These are phyloP conservation scores for Dolichoris vasculosae DNA, from an alignment of 1,140 invertebrate genomes.

Conservation along the genomic window DNA sequence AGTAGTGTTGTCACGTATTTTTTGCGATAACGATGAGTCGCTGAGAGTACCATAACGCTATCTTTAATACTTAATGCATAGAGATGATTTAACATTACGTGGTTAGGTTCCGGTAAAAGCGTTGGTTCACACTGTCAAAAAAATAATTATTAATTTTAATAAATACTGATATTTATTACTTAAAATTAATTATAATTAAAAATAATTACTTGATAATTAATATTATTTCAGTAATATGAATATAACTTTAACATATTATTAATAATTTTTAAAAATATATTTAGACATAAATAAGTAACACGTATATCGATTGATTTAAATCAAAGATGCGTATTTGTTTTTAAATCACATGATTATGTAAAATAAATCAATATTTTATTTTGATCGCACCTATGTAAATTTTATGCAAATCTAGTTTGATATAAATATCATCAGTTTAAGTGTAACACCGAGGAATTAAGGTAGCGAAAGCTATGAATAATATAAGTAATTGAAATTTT, in stretches of 20 bases:
- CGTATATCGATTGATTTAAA: no score
- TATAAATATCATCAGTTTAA: no score
- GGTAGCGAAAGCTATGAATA: no score
- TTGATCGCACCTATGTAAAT: no score
- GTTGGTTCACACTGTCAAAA: slow-evolving; percentile 95
- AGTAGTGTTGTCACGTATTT: slow-evolving; percentile 99
- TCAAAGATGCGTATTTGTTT: no score
- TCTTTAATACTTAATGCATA: slow-evolving; percentile 99
- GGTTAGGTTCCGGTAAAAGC: slow-evolving; percentile 98
- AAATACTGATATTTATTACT: not conserved
- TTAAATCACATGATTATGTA: no score
- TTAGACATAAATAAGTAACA: no score
- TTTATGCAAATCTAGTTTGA: no score
- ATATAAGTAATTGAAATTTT: no score
- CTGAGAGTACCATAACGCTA: slow-evolving; percentile 98
- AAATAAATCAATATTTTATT: no score
- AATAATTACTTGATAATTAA: not conserved
- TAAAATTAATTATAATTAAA: no score
- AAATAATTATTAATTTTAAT: slow-evolving; percentile 32
- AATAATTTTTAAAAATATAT: not conserved
- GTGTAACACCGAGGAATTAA: no score
- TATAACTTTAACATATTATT: not conserved
- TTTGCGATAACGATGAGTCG: slow-evolving; percentile 97
- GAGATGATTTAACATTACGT: slow-evolving; percentile 99
- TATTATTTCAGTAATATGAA: not conserved